A percentile compares a stretch with the other conserved stretches of the same genome.
These are phyloP conservation scores for Plebejus anna DNA, from an alignment of 2,888 invertebrate genomes.

Conservation along the genomic window DNA sequence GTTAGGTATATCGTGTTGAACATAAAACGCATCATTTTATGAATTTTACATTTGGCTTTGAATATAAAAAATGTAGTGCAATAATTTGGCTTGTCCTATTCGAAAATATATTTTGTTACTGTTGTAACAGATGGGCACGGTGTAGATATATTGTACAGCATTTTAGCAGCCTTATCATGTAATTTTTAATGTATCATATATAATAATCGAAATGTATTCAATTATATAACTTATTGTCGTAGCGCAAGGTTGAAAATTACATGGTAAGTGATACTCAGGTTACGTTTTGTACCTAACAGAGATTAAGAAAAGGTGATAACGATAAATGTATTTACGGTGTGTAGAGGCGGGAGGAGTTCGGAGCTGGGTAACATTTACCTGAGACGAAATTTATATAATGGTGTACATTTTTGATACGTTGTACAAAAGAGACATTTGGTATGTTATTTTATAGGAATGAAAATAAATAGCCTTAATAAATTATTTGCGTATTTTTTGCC, in stretches of 20 bases:
- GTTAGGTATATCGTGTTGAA: neutral
- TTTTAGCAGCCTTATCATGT: conserved; percentile 35
- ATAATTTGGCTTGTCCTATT: conserved; percentile 44
- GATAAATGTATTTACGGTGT: conserved; percentile 56
- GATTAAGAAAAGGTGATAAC: conserved; percentile 60
- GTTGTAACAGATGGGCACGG: conserved; percentile 40
- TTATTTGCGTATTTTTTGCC: conserved; percentile 46
- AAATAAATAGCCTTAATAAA: conserved; percentile 80
- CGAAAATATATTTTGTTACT: neutral
- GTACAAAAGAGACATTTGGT: conserved; percentile 81
- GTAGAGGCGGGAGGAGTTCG: conserved; percentile 57
- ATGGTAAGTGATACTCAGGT: conserved; percentile 31
- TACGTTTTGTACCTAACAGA: conserved; percentile 59
- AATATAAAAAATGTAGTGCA: conserved; percentile 44
- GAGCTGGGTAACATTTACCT: conserved; percentile 77
- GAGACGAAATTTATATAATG: conserved; percentile 78
- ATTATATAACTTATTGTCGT: conserved; percentile 30
- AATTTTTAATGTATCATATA: conserved; percentile 28
- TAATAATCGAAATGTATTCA: conserved; percentile 28
- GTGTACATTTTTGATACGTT: conserved; percentile 81
- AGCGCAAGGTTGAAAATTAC: conserved; percentile 32
- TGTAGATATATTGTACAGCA: conserved; percentile 71
- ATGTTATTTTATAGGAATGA: conserved; percentile 82
- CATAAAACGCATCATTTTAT: neutral
- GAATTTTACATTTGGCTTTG: neutral